A percentile compares a stretch with the other conserved stretches of the same genome.
Conservation (phyloP, 2,888 invertebrate species). For the Erebia palarica region DNA sequence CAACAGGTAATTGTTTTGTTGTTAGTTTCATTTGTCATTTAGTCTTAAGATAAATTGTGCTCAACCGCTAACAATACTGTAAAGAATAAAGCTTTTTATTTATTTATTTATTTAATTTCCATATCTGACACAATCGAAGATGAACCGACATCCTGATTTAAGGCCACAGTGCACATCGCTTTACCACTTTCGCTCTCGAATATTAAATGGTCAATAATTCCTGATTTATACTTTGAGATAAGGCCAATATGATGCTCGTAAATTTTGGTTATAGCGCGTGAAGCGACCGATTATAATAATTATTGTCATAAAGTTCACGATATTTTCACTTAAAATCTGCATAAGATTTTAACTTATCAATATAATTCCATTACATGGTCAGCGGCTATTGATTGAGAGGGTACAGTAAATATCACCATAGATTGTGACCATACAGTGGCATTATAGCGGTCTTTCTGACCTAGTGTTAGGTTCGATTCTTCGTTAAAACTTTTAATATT, state of each 20-base stretch:
- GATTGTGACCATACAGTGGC: neutral
- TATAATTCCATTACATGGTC: constrained; percentile 34
- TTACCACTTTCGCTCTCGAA: no score
- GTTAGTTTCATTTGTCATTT: no score
- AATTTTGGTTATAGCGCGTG: constrained; percentile 3
- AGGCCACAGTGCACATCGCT: no score
- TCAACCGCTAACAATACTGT: no score
- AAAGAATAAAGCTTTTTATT: no score
- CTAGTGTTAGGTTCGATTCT: neutral
- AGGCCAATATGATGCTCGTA: constrained; percentile 15
- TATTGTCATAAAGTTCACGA: constrained; percentile 15
- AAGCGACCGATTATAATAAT: constrained; percentile 28
- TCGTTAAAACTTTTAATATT: no score
- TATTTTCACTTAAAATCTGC: constrained; percentile 25
- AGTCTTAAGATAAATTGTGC: no score
- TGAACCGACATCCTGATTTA: no score
- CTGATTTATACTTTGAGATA: constrained; percentile 16
- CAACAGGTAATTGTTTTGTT: no score
- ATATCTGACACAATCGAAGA: no score
- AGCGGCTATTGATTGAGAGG: constrained; percentile 7
- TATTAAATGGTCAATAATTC: constrained; percentile 1
- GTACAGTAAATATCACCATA: neutral
- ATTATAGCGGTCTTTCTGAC: neutral
- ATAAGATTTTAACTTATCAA: constrained; percentile 24
- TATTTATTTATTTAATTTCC: no score